Evolutionary conservation across 2,113 vertebrate genomes (phyloP), one percentile per base, ranked within the genome.

Genomic region (Peromyscus polionotus): DNA sequence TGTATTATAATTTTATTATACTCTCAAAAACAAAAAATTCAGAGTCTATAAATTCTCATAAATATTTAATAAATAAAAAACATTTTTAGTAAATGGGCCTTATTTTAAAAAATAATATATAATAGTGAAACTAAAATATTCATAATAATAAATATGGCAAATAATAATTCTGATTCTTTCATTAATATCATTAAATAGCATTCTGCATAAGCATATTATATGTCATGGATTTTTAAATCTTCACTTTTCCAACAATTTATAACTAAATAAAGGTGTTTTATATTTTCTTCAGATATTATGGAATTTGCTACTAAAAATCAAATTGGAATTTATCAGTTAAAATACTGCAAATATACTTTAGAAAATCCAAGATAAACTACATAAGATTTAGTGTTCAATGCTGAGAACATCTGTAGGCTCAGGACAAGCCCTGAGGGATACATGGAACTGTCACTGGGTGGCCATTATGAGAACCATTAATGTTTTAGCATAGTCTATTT

Each of bases 381-480:
- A 3, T 73, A 77, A 14, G 8, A 79, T 67, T n/a, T 88, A 86
- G 39, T 57, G 7, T 93, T 17, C 65, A 72, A 5, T 42, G n/a
- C 1, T 42, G 51, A 95, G 45, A 93, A 94, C 45, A 5, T 24
- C 5, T 88, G 51, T 9, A 28, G 59, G 22, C 4, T 90, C 31
- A 31, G 79, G n/a, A 51, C 3, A 76, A 57, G 87, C 7, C 33
- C 17, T 77, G 36, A 28, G 59, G 26, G 84, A 68, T 26, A 51
- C 36, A 59, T 1, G 3, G 33, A 10, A 6, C 9, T 36, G 17
- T 7, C 11, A 10, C 10, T 33, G 5, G 3, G 14, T 0, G 2
- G 10, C 33, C 79, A 96, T 84, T 73, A 70, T 65, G 70, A 84
- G 42, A 88, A 22, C 2, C 0, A 42, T 79, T 95, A 57, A 57